Base-by-base conservation (phyloP, 2,797 vertebrate genomes). In the Myotis vivesi region DNA sequence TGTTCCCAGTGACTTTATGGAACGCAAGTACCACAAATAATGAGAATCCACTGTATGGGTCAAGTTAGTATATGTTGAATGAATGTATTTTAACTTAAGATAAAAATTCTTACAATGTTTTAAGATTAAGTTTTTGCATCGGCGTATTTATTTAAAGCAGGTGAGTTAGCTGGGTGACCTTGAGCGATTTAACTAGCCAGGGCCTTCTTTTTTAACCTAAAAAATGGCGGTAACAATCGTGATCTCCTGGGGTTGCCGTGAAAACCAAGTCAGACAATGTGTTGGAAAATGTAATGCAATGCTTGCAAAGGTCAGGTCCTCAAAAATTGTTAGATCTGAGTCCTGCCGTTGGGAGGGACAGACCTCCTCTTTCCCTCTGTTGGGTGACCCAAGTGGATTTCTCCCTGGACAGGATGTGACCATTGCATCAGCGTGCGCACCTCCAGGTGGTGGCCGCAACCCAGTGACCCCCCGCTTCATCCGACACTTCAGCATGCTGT, bases 361-460 rank as follows among this genome's bases (percentile, higher is more conserved):
- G 30, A 11, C 41, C 25, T 33, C 72, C 36, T 38, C 36, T 92
- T 53, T 71, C 72, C 72, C 41, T 92, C 66, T 87, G 33, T 71
- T 72, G 49, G 46, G 25, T 94, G 81, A 96, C 23, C 51, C 5
- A 0, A 0, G 44, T 89, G 82, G 59, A 85, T 96, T 94, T 94
- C 86, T 95, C 53, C 87, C 77, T 92, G 36, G 36, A 1, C 72
- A 99, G 99, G 98, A 99, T 17, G 98, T 99, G 97, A 99, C 98
- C 3, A 98, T 99, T 5, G 98, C 98, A 6, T 98, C 99, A 17
- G 99, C 99, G 0, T 99, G 99, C 92, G 99, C 98, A 66, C 99
- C 99, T 86, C 99, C 99, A 51, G 99, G 99, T 55, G 99, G 99
- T 10, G 99, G 99, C 33, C 99, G 99, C 23, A 99, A 99, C 98